Base-by-base conservation (phyloP, 2,113 vertebrate genomes). In the Halcyon malimbica region DNA sequence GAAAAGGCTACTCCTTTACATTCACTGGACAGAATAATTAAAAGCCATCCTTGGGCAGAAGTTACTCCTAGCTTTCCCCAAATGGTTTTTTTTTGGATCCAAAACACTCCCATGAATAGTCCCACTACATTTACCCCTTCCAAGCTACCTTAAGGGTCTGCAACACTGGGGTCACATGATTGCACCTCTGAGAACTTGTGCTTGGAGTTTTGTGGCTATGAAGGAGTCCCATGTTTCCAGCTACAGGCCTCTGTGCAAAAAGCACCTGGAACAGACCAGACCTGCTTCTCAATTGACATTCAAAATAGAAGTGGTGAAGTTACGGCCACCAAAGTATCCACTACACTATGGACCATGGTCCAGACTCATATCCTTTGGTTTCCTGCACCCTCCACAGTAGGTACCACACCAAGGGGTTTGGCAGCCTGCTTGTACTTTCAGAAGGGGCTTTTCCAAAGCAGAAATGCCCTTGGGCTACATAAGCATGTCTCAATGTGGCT, bases 341-440 rank as follows among this genome's bases (percentile, higher is more conserved):
- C 33, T 33, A 12, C 33, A 16, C 16, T 16, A 18, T 0, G 5
- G 59, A 11, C 7, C 74, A 46, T 20, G 18, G 24, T 51, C 59
- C 64, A 29, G 35, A 42, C 70, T 56, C 48, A 2, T 16, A 24
- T 14, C 60, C 25, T 44, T 95, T 89, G 78, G 62, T 78, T 85
- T 86, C 83, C 62, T 14, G 50, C 67, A 50, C 46, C 39, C 54
- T 20, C 44, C 6, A 2, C 15, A 26, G 60, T 0, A 56, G 65
- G 28, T 50, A 59, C 50, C 41, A 71, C 51, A 59, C 12, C 31
- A 50, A 31, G 18, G 83, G 80, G 82, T 6, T 57, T 90, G 87
- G 92, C 56, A 81, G 57, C 90, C 93, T 41, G 62, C 54, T 53
- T 95, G 95, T 98, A 97, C 98, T 29, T 97, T 95, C 53, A 51